Base-by-base conservation (phyloP, 2,113 vertebrate genomes). In the Thunnus maccoyii region DNA sequence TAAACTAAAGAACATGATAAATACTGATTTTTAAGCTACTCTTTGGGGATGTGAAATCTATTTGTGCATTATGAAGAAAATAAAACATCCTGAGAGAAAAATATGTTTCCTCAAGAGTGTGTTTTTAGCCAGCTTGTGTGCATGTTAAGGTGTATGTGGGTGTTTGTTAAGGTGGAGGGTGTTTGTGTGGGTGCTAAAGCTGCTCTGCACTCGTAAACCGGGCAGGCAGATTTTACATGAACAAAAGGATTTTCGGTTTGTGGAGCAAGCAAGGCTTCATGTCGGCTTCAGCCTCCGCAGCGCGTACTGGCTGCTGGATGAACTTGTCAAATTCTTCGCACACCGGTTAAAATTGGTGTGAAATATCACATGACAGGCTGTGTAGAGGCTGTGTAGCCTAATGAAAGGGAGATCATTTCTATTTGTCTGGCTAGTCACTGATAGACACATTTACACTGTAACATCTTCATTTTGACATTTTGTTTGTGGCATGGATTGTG, bases 161-260 rank as follows among this genome's bases (percentile, higher is more conserved):
- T 54, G 84, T 67, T 72, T 72, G 55, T 86, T 60, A 60, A 84
- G 85, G 82, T 91, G 72, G 60, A 82, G 58, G 63, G 63, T 82
- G 77, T 76, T 16, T 11, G 78, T 3, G 86, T 82, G 57, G 86
- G 85, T 61, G 72, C 9, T 30, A 2, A 63, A 82, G 74, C 80
- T 72, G 62, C 60, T 10, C 46, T 55, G 9, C 65, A 6, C 25
- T 51, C 7, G 51, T 79, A 70, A 75, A 70, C 32, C 46, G 44
- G 55, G 36, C 61, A 15, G 54, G 58, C 44, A 18, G 30, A 16
- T 68, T 71, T 85, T 48, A 27, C 48, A 73, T 55, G 63, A 83
- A 80, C 76, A 77, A 80, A 62, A 79, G 70, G 68, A 64, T 60
- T 22, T 2, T 41, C 5, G 36, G 12, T 54, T 46, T 65, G 74